Base-by-base conservation (phyloP, 2,113 vertebrate species). In the Pelodiscus sinensis region DNA sequence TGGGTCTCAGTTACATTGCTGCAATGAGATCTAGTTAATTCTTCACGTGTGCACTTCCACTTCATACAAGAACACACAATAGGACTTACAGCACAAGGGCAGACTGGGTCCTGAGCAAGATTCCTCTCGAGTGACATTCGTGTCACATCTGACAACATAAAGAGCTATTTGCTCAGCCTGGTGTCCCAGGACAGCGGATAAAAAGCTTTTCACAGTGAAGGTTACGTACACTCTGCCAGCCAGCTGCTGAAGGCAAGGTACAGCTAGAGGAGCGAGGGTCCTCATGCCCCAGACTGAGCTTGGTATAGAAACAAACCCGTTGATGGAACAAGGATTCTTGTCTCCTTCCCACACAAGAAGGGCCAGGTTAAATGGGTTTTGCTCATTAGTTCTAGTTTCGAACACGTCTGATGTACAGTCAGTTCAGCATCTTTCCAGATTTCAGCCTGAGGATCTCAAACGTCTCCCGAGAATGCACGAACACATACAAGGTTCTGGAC, bases 161-260 rank as follows among this genome's bases (percentile, higher is more conserved):
- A 83, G 44, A 92, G 89, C 80, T 80, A 38, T 95, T 96, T 93
- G 85, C 79, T 95, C 95, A 90, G 87, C 88, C 93, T 93, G 87
- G 83, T 88, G 51, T 73, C 96, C 93, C 58, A 96, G 71, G n/a
- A 57, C 29, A 81, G 24, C 58, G 82, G 88, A 68, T 58, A 62
- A 90, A 71, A 94, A 5, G 94, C 94, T 92, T 87, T 82, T 81
- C n/a, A 1, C 44, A 27, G 55, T 57, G 44, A 25, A 84, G 62
- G 80, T 95, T 96, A 86, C 0, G 1, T 3, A 96, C 93, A 29
- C 11, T 44, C 75, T 55, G n/a, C 80, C 57, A 89, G 84, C 51
- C 13, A 75, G 35, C 1, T 50, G 6, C 0, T 90, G 87, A 86
- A 85, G 82, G 88, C n/a, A 35, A 65, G 50, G 77, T 50, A 29